Percentiles rank a stretch among this genome's conserved stretches.
Conservation (phyloP, 2,113 vertebrate species). For the Antechinus stuartii region DNA sequence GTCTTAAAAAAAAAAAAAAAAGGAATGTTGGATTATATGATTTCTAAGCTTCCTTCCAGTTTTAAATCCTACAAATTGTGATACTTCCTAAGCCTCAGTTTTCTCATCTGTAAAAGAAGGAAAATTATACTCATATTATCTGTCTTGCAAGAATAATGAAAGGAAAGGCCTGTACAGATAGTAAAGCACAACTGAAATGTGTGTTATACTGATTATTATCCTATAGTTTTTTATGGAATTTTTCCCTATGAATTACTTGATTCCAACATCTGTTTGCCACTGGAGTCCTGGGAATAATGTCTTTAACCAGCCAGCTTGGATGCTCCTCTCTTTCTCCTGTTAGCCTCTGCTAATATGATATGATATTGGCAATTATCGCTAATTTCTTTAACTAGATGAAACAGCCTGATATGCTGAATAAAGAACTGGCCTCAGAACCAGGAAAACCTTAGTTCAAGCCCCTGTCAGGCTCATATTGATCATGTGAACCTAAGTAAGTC, state of each 20-base stretch:
- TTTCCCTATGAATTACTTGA: not conserved
- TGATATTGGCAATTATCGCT: not conserved
- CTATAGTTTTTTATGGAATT: not conserved
- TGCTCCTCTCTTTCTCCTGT: constrained; percentile 1
- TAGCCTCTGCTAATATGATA: constrained; percentile 7
- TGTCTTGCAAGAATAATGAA: not conserved
- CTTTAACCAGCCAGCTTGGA: not conserved
- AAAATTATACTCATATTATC: not conserved
- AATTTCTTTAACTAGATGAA: constrained; percentile 8
- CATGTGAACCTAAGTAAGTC: not conserved
- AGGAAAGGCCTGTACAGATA: not conserved
- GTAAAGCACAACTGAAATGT: not conserved
- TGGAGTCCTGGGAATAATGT: not conserved
- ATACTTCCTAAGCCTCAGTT: not conserved
- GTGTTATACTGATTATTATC: not conserved
- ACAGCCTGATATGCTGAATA: not conserved
- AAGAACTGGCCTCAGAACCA: not conserved
- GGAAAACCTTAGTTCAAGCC: not conserved
- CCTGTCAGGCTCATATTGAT: not conserved
- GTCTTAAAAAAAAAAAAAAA: not conserved
- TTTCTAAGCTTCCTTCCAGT: not conserved
- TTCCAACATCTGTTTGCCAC: constrained; percentile 6
- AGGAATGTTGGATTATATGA: not conserved
- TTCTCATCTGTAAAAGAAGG: not conserved
- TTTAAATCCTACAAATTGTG: not conserved